Evolutionary conservation across 2,797 vertebrate species (phyloP), one percentile per base, ranked within the genome.

Genomic region (Sebastes vulpes): DNA sequence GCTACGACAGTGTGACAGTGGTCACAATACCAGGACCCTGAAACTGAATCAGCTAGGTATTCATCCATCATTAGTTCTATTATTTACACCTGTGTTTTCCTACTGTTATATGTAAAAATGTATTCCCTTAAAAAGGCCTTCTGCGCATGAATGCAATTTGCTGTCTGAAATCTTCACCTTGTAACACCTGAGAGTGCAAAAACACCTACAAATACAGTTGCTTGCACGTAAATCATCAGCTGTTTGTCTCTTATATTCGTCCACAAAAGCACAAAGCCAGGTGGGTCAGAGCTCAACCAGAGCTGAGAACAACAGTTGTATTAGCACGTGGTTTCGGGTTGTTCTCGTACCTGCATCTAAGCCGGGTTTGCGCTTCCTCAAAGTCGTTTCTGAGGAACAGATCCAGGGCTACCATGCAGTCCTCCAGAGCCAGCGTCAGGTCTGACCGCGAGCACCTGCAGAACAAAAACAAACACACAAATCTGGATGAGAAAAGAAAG

Each of bases 341-440:
- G 52, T 2, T 25, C 20, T 72, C 95, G 95, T 94, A 99, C 98
- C 97, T 98, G 93, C 94, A 95, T 88, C 92, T 95, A 65, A 99
- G 96, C 86, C 95, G 97, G 66, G 88, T 91, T 91, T 98, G 96
- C 32, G 98, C 97, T 90, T 98, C 97, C 0, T 98, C 97, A 91
- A 99, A 99, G 68, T 97, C 95, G 91, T 99, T 99, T 91, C 93
- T 97, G 80, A 99, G 97, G 91, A 99, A 99, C 82, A 99, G 95
- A 92, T 99, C 98, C 92, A 99, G 87, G 56, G 98, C 98, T 0
- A 84, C 96, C 97, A 98, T 98, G 82, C 98, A 99, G 93, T 99
- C 98, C 68, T 96, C 96, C 89, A 99, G 94, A 54, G 97, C 96
- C 90, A 95, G 63, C 0, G 97, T 97, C 94, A 99, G 95, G 93